Evolutionary conservation across 2,888 invertebrate species (phyloP).

Genomic region (Eristalis tenax): DNA sequence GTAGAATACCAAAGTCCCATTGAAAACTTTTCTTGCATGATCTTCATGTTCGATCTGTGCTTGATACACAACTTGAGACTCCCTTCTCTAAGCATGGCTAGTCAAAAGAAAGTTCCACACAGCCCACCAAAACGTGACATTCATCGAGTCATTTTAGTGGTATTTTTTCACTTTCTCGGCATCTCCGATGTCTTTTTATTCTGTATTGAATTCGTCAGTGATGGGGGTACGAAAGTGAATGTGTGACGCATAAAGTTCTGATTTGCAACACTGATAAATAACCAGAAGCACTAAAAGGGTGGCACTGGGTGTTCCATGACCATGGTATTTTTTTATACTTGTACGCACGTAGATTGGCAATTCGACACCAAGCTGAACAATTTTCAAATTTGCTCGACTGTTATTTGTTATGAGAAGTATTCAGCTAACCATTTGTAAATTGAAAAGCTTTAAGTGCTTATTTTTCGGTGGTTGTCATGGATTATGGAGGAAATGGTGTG

Average conservation of each 20-base stretch:
- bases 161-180: slow-evolving; percentile 24
- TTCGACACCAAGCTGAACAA: not conserved
- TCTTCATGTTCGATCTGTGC: slow-evolving; percentile 48
- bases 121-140: slow-evolving; percentile 13
- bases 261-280: not conserved
- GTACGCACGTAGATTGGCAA: not conserved
- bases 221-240: not conserved
- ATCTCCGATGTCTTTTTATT: not conserved
- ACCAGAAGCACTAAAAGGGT: not conserved
- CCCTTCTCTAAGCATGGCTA: not conserved
- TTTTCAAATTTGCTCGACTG: too few species aligned
- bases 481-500: too few species aligned
- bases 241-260: not conserved
- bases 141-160: slow-evolving; percentile 19
- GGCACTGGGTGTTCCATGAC: not conserved
- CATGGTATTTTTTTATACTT: not conserved
- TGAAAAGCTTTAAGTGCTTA: too few species aligned
- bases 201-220: slow-evolving; percentile 1
- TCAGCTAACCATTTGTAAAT: too few species aligned
- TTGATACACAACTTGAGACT: slow-evolving; percentile 16
- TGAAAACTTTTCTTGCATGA: slow-evolving; percentile 17
- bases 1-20: slow-evolving; percentile 1
- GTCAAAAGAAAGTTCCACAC: slow-evolving; percentile 40
- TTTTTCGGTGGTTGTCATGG: too few species aligned
- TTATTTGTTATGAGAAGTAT: too few species aligned